Percentiles rank a stretch among this genome's conserved stretches.
Evolutionary conservation across 2,797 vertebrate genomes (phyloP).

Genomic region (Luscinia megarhynchos): DNA sequence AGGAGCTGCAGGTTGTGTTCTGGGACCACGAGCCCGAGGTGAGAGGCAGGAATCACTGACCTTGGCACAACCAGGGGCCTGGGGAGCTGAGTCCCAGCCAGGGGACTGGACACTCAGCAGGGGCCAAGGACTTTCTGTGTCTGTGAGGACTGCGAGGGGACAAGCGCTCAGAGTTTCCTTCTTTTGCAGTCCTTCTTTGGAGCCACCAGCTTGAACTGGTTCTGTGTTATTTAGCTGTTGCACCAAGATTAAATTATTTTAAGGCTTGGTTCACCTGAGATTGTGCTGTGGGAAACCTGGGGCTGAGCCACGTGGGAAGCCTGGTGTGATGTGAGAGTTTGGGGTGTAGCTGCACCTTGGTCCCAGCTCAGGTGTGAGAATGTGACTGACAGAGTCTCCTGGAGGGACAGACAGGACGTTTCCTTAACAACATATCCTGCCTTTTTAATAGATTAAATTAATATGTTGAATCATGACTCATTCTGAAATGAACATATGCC

Average conservation of each 20-base stretch:
- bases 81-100: not conserved
- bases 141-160: not conserved
- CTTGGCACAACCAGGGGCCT: not conserved
- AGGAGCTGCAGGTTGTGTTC: rapidly evolving
- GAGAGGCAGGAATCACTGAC: rapidly evolving
- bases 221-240: not conserved
- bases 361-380: not conserved
- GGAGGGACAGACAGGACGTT: rapidly evolving
- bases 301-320: not conserved
- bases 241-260: not conserved
- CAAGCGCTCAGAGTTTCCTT: not conserved
- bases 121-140: rapidly evolving
- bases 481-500: not conserved
- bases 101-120: not conserved
- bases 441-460: not conserved
- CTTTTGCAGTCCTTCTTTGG: rapidly evolving
- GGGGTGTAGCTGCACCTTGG: rapidly evolving
- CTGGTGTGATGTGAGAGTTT: not conserved
- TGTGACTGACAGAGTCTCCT: not conserved
- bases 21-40: rapidly evolving
- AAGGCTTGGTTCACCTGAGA: not conserved
- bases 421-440: not conserved
- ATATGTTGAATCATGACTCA: not conserved
- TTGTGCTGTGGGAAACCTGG: not conserved
- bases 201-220: not conserved